Percentiles rank a stretch among this genome's conserved stretches.
Conservation (phyloP, 1,140 invertebrate species). For the Nymphalis io region DNA sequence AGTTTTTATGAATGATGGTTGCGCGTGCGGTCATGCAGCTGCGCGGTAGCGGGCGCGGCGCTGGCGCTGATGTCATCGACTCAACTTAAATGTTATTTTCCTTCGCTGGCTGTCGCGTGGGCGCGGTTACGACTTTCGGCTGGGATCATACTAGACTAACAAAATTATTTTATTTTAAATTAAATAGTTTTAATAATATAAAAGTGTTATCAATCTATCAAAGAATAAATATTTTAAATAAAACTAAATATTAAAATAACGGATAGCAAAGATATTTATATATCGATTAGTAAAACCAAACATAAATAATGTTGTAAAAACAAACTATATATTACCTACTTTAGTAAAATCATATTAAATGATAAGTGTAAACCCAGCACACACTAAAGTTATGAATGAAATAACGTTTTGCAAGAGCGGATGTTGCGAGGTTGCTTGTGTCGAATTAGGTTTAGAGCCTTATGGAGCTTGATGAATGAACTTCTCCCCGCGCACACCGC, state of each 20-base stretch:
- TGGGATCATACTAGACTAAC: conserved; percentile 51
- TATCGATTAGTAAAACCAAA: background rate
- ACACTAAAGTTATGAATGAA: conserved; percentile 75
- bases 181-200: background rate
- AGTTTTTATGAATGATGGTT: conserved; percentile 43
- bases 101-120: conserved; percentile 65
- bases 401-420: conserved; percentile 80
- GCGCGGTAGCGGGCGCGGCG: conserved; percentile 68
- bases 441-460: conserved; percentile 80
- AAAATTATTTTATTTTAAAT: conserved; percentile 6
- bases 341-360: background rate
- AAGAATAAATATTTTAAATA: background rate
- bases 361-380: conserved; percentile 52
- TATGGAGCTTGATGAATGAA: conserved; percentile 79
- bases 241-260: background rate
- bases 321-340: background rate
- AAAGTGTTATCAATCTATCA: background rate
- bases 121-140: conserved; percentile 59
- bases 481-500: conserved; percentile 30
- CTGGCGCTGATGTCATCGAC: conserved; percentile 75
- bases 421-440: conserved; percentile 77
- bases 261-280: background rate
- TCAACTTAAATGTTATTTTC: conserved; percentile 77
- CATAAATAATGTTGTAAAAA: background rate
- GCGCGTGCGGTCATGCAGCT: conserved; percentile 51